Evolutionary conservation across 1,140 invertebrate genomes (phyloP), one percentile per base, ranked within the genome.

Genomic region (Whitmania pigra): DNA sequence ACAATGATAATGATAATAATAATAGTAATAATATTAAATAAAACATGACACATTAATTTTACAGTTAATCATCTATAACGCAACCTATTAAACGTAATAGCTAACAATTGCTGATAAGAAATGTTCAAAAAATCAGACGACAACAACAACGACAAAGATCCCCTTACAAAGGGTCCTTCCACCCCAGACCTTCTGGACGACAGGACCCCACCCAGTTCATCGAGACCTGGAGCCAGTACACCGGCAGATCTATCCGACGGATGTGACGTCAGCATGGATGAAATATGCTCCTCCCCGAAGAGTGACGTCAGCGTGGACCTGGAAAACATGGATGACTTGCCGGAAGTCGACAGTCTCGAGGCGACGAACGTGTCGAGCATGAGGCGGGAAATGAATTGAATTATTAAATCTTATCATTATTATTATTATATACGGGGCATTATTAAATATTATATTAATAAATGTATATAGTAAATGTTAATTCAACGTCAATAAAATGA

Each of bases 251-350:
- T 60, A 4, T 60, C 55, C 5, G 27, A 27, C 55, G 55, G n/a
- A n/a, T 22, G 55, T 60, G 55, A 60, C 55, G 55, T 60, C 5
- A 60, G 55, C 55, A 60, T 60, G 27, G 55, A 60, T 17, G 27
- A 60, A 17, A 22, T 60, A 60, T 22, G n/a, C 55, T 60, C n/a
- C 17, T 43, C 40, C 40, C 40, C 40, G 5, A 43, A 43, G 40
- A 60, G 27, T n/a, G 5, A 60, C n/a, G 55, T 22, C 5, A 22
- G 27, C 27, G n/a, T 60, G 4, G 55, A 60, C 27, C 55, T 60
- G 4, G n/a, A 27, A n/a, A 60, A 60, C 27, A 60, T 60, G 55
- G 55, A n/a, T 17, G 55, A 60, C 55, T 27, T 60, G 27, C 55
- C 55, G n/a, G 55, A n/a, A n/a, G 27, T 60, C 17, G 55, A 60